phyloP scores from a whole-genome alignment of 2,888 invertebrate species.

The Bruchidius siliquastri region DNA sequence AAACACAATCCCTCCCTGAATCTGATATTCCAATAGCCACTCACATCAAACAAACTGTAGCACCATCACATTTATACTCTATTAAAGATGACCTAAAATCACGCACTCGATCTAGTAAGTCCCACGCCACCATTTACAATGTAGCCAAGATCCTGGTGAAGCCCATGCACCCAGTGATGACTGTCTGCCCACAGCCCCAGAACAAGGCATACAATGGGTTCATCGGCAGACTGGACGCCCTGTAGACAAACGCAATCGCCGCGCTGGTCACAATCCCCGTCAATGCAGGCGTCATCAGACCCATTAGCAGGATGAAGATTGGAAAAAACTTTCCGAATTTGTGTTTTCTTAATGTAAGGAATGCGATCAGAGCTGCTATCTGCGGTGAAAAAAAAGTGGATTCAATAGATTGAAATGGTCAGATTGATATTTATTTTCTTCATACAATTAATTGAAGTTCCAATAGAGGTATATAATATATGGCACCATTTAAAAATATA shows the following conservation, averaged over 20 bases:
- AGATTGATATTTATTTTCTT: too few species aligned
- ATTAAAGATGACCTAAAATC: not conserved
- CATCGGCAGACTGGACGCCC: conserved; percentile 85
- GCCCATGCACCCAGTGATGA: conserved; percentile 83
- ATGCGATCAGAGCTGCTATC: conserved; percentile 85
- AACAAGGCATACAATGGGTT: conserved; percentile 86
- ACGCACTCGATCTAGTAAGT: not conserved
- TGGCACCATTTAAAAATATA: too few species aligned
- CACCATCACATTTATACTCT: not conserved
- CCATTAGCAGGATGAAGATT: conserved; percentile 81
- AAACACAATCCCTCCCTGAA: not conserved
- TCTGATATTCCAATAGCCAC: not conserved
- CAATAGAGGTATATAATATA: too few species aligned
- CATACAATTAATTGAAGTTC: too few species aligned
- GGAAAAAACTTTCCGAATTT: conserved; percentile 94
- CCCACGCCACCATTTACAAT: conserved; percentile 18
- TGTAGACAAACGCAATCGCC: conserved; percentile 89
- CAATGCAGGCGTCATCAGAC: conserved; percentile 81
- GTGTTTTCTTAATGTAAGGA: conserved; percentile 87
- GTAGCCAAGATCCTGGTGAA: conserved; percentile 92
- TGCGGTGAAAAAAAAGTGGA: conserved; percentile 25
- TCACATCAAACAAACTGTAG: not conserved
- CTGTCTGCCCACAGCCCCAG: conserved; percentile 93
- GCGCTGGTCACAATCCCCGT: conserved; percentile 88
- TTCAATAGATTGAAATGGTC: too few species aligned